Conservation (phyloP, 2,797 vertebrate genomes). For the Pelodytes ibericus region DNA sequence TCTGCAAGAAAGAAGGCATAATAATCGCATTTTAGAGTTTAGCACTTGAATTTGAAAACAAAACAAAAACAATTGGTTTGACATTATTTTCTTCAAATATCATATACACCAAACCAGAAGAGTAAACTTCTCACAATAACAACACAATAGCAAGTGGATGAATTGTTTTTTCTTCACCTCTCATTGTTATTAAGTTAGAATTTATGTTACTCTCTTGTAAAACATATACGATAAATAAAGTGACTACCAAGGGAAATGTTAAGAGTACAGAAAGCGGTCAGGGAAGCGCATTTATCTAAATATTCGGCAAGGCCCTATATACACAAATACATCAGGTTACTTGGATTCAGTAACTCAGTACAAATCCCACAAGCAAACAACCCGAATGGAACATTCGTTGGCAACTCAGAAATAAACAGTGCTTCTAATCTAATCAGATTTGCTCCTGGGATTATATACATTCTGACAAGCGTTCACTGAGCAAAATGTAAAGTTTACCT, state of each 20-base stretch:
- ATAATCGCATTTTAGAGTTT: too few relatives aligned
- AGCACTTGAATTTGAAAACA: too few relatives aligned
- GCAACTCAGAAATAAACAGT: slow-evolving; percentile 31
- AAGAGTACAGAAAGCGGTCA: slow-evolving; percentile 27
- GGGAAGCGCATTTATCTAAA: slow-evolving; percentile 43
- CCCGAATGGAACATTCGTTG: slow-evolving; percentile 43
- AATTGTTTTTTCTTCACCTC: slow-evolving; percentile 43
- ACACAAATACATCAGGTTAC: slow-evolving; percentile 26
- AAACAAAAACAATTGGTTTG: slow-evolving; percentile 36
- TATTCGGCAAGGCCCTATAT: slow-evolving; percentile 23
- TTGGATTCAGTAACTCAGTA: slow-evolving; percentile 31
- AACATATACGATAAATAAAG: slow-evolving; percentile 49
- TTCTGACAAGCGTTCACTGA: slow-evolving; percentile 55
- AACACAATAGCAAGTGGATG: slow-evolving; percentile 36
- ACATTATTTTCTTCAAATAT: slow-evolving; percentile 38
- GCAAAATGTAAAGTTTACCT: slow-evolving; percentile 37
- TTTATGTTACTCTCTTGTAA: slow-evolving; percentile 43
- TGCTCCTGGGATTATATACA: slow-evolving; percentile 52
- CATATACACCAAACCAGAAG: slow-evolving; percentile 37
- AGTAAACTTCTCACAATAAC: slow-evolving; percentile 47
- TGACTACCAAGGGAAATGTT: slow-evolving; percentile 45
- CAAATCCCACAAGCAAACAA: slow-evolving; percentile 45
- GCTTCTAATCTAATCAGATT: slow-evolving; percentile 46
- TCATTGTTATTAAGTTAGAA: slow-evolving; percentile 41
- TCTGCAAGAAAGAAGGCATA: too few relatives aligned